phyloP scores from a whole-genome alignment of 2,113 vertebrate species.

The Microcebus ravelobensis region DNA sequence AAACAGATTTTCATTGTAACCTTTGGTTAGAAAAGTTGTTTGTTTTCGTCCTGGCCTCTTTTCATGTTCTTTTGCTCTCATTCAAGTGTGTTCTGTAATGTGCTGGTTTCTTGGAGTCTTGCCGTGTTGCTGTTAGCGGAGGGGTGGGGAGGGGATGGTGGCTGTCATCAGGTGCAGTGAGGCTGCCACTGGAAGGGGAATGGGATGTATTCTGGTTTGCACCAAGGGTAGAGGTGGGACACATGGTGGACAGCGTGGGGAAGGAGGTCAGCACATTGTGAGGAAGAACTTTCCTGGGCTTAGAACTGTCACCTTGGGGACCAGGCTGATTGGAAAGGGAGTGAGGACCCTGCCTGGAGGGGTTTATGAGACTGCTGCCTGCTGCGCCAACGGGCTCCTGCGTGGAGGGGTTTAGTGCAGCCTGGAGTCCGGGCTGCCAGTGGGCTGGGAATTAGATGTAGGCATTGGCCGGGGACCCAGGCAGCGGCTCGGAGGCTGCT shows the following conservation, averaged over 20 bases:
- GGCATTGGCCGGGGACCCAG: neutral
- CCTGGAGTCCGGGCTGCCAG: accelerated
- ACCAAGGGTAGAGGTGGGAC: neutral
- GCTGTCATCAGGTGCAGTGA: neutral
- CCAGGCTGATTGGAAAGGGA: neutral
- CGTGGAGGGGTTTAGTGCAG: neutral
- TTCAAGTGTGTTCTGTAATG: neutral
- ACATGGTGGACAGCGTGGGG: accelerated
- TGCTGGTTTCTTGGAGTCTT: neutral
- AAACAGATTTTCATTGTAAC: constrained; percentile 23
- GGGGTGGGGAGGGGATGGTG: accelerated
- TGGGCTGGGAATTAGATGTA: neutral
- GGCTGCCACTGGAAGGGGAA: neutral
- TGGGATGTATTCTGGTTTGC: accelerated
- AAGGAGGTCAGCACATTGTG: neutral
- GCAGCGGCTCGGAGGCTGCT: too few relatives aligned
- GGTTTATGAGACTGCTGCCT: too few relatives aligned
- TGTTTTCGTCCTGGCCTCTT: neutral
- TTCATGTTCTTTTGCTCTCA: neutral
- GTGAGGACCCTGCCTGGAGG: neutral
- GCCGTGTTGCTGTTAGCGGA: accelerated
- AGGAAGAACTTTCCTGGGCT: neutral
- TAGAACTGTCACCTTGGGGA: neutral
- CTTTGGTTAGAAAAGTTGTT: constrained; percentile 39
- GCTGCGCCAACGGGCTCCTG: neutral